Percentiles rank a stretch among this genome's conserved stretches.
Evolutionary conservation across 2,797 vertebrate genomes (phyloP).

Genomic region (Lindbergichthys nudifrons): DNA sequence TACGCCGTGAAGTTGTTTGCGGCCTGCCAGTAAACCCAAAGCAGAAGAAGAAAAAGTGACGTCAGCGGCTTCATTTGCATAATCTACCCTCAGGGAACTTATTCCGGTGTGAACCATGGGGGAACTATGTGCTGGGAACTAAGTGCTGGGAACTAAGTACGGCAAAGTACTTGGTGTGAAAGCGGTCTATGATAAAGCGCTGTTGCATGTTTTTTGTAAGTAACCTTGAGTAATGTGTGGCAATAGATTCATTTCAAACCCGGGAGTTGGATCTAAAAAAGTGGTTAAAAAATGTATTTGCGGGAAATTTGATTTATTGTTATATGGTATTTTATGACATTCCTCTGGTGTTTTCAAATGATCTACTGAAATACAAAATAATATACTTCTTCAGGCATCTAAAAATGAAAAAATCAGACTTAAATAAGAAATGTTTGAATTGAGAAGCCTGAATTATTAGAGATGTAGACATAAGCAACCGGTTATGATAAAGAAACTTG

Average conservation of each 20-base stretch:
- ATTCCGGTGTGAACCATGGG: no score
- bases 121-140: no score
- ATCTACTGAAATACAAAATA: neutral
- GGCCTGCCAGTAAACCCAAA: no score
- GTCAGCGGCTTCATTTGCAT: no score
- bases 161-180: no score
- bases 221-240: neutral
- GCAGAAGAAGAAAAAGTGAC: no score
- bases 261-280: neutral
- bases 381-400: neutral
- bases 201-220: neutral
- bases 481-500: neutral
- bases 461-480: neutral
- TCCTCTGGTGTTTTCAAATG: neutral
- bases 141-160: no score
- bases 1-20: no score
- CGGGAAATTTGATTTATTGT: no score
- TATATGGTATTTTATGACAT: neutral
- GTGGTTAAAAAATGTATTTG: neutral
- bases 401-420: neutral
- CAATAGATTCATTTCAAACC: neutral
- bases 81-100: no score
- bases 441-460: neutral
- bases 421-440: no score
- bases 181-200: neutral